Evolutionary conservation across 2,797 vertebrate genomes (phyloP).

Genomic region (Lindbergichthys nudifrons): DNA sequence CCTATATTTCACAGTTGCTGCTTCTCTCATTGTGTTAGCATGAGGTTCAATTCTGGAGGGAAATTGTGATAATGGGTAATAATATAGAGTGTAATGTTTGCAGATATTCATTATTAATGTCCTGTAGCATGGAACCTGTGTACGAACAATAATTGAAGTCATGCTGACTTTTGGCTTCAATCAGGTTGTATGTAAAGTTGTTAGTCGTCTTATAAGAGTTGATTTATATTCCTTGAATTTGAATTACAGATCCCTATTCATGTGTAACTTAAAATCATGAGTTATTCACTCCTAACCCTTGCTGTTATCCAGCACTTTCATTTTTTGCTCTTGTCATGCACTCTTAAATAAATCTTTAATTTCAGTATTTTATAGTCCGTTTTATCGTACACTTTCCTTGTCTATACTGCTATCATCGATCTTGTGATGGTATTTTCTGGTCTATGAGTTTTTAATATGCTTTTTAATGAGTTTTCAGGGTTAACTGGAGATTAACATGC

Average conservation of each 20-base stretch:
- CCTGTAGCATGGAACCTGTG: background rate
- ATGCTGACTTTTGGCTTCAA: background rate
- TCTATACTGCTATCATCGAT: background rate
- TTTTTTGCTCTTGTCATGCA: background rate
- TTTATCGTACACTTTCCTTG: background rate
- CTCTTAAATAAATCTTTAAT: background rate
- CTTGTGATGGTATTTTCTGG: constrained; percentile 6
- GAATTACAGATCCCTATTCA: background rate
- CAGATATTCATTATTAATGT: background rate
- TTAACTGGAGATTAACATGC: constrained; percentile 45
- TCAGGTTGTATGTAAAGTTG: background rate
- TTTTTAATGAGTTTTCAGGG: constrained; percentile 29
- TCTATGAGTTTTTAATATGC: constrained; percentile 5
- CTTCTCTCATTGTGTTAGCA: background rate
- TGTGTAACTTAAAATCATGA: background rate
- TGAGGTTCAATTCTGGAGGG: background rate
- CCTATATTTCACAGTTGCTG: background rate
- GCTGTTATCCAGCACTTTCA: background rate
- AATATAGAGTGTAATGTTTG: background rate
- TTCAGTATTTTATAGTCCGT: background rate
- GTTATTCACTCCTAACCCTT: background rate
- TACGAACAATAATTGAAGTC: background rate
- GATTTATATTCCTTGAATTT: background rate
- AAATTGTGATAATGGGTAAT: background rate
- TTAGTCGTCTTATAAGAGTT: background rate